Evolutionary conservation across 2,888 invertebrate species (phyloP), one percentile per base, ranked within the genome.

Genomic region (Platypus cylindrus): DNA sequence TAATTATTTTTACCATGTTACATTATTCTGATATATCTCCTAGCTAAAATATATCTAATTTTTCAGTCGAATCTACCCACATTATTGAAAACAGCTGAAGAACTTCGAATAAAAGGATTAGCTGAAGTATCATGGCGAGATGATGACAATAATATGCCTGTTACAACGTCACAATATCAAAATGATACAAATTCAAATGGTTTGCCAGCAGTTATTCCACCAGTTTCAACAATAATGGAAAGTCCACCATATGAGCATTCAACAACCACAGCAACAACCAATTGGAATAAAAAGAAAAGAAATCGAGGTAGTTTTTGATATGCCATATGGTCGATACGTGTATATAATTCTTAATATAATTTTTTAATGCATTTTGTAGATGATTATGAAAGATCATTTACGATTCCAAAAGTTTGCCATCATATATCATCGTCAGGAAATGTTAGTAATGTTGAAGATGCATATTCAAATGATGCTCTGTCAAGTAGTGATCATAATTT

Each of bases 81-180:
- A 14, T 65, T 91, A 39, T 62, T 91, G 52, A 89, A 89, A 66
- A 90, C 90, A 33, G 91, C 91, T 0, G 90, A 91, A 61, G 87
- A 89, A 59, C 68, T 91, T 14, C 76, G 85, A 58, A 87, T 91
- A 52, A 91, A 91, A 63, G 91, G 90, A 0, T 66, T 90, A 33
- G 87, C 89, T 30, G 87, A 90, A 59, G 85, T 89, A 9, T 82
- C 86, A 46, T 87, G 87, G 81, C 76, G 79, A 48, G 77, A 78
- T 32, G 70, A 71, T 39, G 67, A 66, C 16, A 54, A 50, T 16
- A 44, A 48, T 46, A 40, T 42, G 3, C n/a, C n/a, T n/a, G n/a
- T n/a, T n/a, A n/a, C n/a, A n/a, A n/a, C n/a, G n/a, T 23, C 37
- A 5, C 35, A 31, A 13, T 41, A 52, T 28, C 48, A 53, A 37